phyloP scores from a whole-genome alignment of 2,888 invertebrate genomes.

The Operophtera brumata region DNA sequence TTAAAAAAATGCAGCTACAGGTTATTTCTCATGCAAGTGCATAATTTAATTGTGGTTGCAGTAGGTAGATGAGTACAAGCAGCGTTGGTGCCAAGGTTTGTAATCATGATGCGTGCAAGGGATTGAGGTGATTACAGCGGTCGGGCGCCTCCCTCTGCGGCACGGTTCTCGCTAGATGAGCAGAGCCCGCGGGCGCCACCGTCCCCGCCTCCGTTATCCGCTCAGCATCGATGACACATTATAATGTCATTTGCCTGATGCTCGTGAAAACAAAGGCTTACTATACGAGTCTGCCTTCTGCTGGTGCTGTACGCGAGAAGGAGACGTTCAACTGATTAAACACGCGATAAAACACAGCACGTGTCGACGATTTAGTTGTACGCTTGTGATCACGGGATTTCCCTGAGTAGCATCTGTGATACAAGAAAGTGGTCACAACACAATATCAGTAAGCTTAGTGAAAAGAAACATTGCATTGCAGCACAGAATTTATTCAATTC shows the following conservation, averaged over 20 bases:
- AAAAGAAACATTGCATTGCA: conserved; percentile 68
- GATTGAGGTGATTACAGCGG: conserved; percentile 45
- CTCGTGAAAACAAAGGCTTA: conserved; percentile 82
- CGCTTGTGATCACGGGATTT: conserved; percentile 73
- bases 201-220: conserved; percentile 78
- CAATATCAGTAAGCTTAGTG: conserved; percentile 75
- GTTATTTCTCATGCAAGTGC: conserved; percentile 6
- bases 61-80: conserved; percentile 20
- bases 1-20: neutral
- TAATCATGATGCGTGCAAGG: conserved; percentile 47
- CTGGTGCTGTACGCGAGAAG: conserved; percentile 92
- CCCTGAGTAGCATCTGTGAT: conserved; percentile 77
- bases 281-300: conserved; percentile 85
- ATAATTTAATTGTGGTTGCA: neutral
- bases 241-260: conserved; percentile 77
- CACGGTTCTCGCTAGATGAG: conserved; percentile 51
- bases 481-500: conserved; percentile 59
- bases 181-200: conserved; percentile 60
- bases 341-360: conserved; percentile 72
- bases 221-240: conserved; percentile 73
- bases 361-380: conserved; percentile 69
- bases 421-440: conserved; percentile 76
- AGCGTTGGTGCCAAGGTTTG: conserved; percentile 41
- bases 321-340: conserved; percentile 83
- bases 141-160: conserved; percentile 23